These are phyloP conservation scores for Drosophila bifasciata DNA, from an alignment of 1,140 invertebrate species.

Conservation along the genomic window DNA sequence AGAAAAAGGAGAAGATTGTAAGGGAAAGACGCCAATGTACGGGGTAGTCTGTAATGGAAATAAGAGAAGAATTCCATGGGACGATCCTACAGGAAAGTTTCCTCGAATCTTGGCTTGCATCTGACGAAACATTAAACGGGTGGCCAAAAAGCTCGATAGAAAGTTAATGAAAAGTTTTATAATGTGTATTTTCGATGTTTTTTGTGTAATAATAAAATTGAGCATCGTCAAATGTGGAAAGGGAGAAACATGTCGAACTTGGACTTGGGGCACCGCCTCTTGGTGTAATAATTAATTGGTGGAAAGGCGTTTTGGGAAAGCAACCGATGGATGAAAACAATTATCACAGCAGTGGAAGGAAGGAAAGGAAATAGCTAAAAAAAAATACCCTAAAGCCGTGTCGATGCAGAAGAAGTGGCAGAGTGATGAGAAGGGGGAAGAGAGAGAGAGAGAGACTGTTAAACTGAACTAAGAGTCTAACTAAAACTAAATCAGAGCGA, in stretches of 20 bases:
- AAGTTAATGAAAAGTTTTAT: constrained; percentile 44
- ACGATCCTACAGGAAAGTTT: too few species aligned
- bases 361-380: constrained; percentile 1
- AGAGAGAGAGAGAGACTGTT: not conserved
- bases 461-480: constrained; percentile 12
- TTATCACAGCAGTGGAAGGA: constrained; percentile 33
- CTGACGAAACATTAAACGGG: constrained; percentile 6
- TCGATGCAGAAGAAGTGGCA: constrained; percentile 38
- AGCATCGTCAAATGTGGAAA: constrained; percentile 7
- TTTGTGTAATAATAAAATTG: constrained; percentile 5
- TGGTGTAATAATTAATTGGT: constrained; percentile 66
- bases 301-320: constrained; percentile 49
- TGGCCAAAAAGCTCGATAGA: constrained; percentile 10
- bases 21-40: too few species aligned
- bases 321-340: constrained; percentile 29
- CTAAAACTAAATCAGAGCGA: constrained; percentile 59
- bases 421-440: too few species aligned
- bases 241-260: constrained; percentile 21
- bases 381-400: constrained; percentile 42
- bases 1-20: too few species aligned
- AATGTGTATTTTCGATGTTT: not conserved
- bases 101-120: too few species aligned
- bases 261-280: constrained; percentile 48
- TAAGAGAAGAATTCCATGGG: too few species aligned
- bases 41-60: too few species aligned